Evolutionary conservation across 2,113 vertebrate genomes (phyloP), one percentile per base, ranked within the genome.

Genomic region (Oryzias javanicus): DNA sequence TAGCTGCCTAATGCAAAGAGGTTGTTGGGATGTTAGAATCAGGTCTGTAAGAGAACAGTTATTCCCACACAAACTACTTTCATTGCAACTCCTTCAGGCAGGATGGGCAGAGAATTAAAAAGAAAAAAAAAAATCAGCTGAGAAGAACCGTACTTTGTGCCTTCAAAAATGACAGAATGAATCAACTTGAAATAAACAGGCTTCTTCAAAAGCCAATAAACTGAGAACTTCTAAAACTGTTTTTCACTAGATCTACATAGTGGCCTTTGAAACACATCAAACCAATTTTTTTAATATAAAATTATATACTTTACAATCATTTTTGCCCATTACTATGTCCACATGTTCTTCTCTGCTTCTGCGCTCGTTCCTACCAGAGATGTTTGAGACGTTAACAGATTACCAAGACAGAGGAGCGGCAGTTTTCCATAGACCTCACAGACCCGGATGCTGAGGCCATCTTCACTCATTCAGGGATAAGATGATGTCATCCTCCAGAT

Each of bases 401-500:
- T 67, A 64, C 56, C 64, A 50, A 27, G 64, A 72, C 19, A 73
- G 49, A 49, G 52, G 61, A 76, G 67, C 60, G 72, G 81, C 80
- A 81, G 70, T 60, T 68, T 55, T 82, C 68, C 49, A 66, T 20
- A 27, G 14, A 55, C 40, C 72, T 48, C 24, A 49, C 27, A 1
- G 25, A 53, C 66, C 66, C 48, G 13, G 47, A 47, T 7, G 50
- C 22, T 16, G 14, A 18, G 8, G 40, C 42, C 55, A 56, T 64
- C 53, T 59, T 92, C 86, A 93, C 74, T 92, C 89, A 51, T 93
- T 93, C 70, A 93, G 84, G 67, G 96, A 94, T 70, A 98, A 89
- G 82, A 98, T 96, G 84, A 99, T 98, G 90, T 99, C 97, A 50
- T 99, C 97, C 89, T 99, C 97, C 83, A 99, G 87, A 90, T 98